Percentiles rank a stretch among this genome's conserved stretches.
phyloP scores from a whole-genome alignment of 2,888 invertebrate species.

The Macaria notata region DNA sequence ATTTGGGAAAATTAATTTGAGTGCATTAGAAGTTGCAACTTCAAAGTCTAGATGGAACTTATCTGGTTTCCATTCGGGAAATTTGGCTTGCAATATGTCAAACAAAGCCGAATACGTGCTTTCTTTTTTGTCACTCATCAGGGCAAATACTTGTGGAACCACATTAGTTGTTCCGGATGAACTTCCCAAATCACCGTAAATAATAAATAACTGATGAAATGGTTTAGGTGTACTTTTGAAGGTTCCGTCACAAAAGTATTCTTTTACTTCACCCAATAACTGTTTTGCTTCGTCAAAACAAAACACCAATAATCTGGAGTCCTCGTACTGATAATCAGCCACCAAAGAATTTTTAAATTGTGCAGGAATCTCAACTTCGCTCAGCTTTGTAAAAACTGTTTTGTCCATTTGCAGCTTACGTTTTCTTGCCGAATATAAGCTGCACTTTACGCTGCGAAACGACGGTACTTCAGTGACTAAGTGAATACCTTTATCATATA shows the following conservation, averaged over 20 bases:
- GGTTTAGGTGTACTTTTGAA: conserved; percentile 2
- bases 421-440: conserved; percentile 7
- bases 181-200: no score
- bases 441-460: conserved; percentile 7
- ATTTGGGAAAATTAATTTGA: no score
- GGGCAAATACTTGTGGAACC: no score
- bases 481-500: no score
- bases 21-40: no score
- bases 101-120: no score
- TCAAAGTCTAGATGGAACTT: no score
- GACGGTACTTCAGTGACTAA: conserved; percentile 3
- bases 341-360: conserved; percentile 1
- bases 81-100: no score
- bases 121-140: no score
- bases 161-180: no score
- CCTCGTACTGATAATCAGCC: conserved; percentile 4
- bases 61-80: no score
- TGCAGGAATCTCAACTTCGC: conserved; percentile 5
- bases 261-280: conserved; percentile 4
- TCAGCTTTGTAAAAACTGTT: conserved; percentile 7
- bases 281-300: conserved; percentile 7
- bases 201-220: no score
- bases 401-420: conserved; percentile 7
- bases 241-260: neutral
- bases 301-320: conserved; percentile 9